Evolutionary conservation across 2,888 invertebrate species (phyloP).

Genomic region (Oscheius sp.): DNA sequence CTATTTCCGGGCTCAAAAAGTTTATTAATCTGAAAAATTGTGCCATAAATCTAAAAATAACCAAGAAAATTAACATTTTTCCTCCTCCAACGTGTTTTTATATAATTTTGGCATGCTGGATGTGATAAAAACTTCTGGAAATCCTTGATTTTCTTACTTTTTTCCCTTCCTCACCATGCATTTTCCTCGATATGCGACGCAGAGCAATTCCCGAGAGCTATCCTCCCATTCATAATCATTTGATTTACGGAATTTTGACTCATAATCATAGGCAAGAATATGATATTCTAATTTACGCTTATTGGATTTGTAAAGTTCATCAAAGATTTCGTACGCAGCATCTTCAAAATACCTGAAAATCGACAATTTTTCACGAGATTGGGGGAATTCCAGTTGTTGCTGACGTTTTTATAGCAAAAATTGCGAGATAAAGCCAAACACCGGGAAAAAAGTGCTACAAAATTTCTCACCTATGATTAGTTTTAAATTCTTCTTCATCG

Average conservation of each 20-base stretch:
- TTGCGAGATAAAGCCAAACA: too few species aligned
- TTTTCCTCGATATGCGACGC: conserved; percentile 15
- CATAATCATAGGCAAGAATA: conserved; percentile 21
- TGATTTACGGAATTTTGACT: neutral
- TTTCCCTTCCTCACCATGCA: conserved; percentile 14
- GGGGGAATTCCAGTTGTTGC: too few species aligned
- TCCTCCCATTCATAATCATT: neutral
- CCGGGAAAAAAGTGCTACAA: neutral
- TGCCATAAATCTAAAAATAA: too few species aligned
- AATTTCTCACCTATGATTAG: conserved; percentile 10
- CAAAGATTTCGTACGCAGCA: neutral
- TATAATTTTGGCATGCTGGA: conserved; percentile 22
- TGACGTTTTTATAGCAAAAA: neutral
- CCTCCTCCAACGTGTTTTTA: conserved; percentile 1
- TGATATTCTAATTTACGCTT: conserved; percentile 12
- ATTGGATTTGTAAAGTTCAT: conserved; percentile 15
- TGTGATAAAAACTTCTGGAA: conserved; percentile 25
- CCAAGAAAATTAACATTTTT: too few species aligned
- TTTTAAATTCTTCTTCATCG: conserved; percentile 17
- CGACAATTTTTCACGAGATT: too few species aligned
- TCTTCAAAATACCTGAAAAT: conserved; percentile 5
- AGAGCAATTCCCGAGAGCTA: conserved; percentile 12
- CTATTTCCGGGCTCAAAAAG: neutral
- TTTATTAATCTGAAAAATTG: neutral
- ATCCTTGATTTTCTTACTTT: neutral